A percentile compares a stretch with the other conserved stretches of the same genome.
Conservation (phyloP, 1,140 invertebrate species). For the Atopsyche davidsoni region DNA sequence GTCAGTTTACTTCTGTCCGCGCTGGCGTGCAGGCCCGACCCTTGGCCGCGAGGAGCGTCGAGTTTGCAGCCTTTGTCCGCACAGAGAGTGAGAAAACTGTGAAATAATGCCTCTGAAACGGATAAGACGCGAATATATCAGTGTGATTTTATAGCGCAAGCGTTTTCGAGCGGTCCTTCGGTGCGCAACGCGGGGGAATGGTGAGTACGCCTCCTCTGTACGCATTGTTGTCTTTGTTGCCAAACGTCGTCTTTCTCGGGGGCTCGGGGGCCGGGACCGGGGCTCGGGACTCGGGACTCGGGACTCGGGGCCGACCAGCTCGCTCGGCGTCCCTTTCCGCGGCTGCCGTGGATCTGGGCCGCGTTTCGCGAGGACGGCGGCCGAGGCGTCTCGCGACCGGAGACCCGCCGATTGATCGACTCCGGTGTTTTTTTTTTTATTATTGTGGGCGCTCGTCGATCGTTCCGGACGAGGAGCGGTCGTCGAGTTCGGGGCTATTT, state of each 20-base stretch:
- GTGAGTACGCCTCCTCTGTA: slow-evolving; percentile 7
- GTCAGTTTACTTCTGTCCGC: slow-evolving; percentile 15
- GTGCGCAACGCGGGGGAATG: slow-evolving; percentile 14
- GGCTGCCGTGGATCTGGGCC: too few species aligned
- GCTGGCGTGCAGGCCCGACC: neutral
- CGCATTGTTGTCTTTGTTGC: neutral
- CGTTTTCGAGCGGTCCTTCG: slow-evolving; percentile 7
- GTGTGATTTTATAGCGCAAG: slow-evolving; percentile 24
- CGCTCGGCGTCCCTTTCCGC: too few species aligned
- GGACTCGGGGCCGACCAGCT: too few species aligned
- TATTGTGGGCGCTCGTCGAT: too few species aligned
- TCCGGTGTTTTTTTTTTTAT: too few species aligned
- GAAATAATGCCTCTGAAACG: slow-evolving; percentile 18
- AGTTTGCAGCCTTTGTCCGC: slow-evolving; percentile 16
- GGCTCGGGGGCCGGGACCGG: too few species aligned
- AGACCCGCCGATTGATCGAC: too few species aligned
- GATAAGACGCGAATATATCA: slow-evolving; percentile 19
- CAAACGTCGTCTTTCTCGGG: neutral
- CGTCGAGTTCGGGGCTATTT: too few species aligned
- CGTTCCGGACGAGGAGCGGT: too few species aligned
- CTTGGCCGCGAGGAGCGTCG: neutral
- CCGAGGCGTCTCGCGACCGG: too few species aligned
- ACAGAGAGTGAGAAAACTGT: slow-evolving; percentile 14
- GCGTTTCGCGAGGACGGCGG: too few species aligned
- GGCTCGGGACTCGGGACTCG: too few species aligned